Evolutionary conservation across 2,797 vertebrate species (phyloP).

Genomic region (Amazona ochrocephala): DNA sequence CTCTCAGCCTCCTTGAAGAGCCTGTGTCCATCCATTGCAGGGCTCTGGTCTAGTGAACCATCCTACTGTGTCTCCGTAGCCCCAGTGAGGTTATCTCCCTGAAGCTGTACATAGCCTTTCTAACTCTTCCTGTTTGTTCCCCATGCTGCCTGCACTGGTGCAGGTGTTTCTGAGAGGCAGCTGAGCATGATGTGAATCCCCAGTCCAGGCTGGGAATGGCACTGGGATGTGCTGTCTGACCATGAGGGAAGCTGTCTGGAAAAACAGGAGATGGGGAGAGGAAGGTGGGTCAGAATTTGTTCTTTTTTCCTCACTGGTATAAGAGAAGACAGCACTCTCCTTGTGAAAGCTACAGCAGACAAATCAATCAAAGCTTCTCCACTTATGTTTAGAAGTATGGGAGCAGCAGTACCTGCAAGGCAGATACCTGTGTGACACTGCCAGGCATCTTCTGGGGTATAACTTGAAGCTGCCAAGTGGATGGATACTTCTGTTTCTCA

Average conservation of each 20-base stretch:
- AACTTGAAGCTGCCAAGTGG: neutral
- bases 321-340: neutral
- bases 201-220: neutral
- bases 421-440: neutral
- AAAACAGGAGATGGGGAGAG: neutral
- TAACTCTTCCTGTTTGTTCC: neutral
- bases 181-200: neutral
- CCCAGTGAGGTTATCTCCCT: neutral
- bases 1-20: neutral
- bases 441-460: neutral
- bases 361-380: neutral
- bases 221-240: neutral
- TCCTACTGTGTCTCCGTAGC: neutral
- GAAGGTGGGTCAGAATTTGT: neutral
- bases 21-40: neutral
- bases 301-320: fast-evolving
- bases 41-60: neutral
- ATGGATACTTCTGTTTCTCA: neutral
- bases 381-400: neutral
- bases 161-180: neutral
- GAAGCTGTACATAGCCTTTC: neutral
- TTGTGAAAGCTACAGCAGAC: neutral
- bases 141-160: neutral
- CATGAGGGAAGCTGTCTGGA: neutral
- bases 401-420: neutral